These are phyloP conservation scores for Clarias macrocephalus DNA, from an alignment of 2,113 vertebrate genomes.

Conservation along the genomic window DNA sequence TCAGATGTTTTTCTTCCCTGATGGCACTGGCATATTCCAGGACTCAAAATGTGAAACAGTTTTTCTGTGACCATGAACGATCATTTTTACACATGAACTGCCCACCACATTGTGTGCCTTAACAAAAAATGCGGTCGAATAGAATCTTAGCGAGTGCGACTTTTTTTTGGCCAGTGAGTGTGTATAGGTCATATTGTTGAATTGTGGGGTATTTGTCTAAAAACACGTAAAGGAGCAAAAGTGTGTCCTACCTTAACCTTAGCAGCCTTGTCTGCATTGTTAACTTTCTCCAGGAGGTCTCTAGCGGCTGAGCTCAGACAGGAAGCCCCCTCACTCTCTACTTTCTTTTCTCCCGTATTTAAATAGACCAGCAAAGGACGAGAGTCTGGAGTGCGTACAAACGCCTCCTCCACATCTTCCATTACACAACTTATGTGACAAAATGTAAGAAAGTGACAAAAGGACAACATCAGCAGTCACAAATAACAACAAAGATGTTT, in stretches of 20 bases:
- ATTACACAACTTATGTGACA: constrained; percentile 75
- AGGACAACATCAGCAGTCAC: not conserved
- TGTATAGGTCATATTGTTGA: not conserved
- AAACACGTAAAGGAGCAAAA: not conserved
- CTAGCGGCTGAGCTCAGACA: constrained; percentile 73
- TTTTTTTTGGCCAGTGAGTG: no score
- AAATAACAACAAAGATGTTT: constrained; percentile 2
- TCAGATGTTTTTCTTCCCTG: no score
- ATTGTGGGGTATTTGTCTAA: not conserved
- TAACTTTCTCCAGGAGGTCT: constrained; percentile 83
- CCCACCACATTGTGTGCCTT: no score
- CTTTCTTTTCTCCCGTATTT: constrained; percentile 62
- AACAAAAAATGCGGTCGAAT: no score
- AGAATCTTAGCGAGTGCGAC: no score
- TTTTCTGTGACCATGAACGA: no score
- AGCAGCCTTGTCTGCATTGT: constrained; percentile 76
- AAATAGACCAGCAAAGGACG: constrained; percentile 87
- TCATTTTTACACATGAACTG: no score
- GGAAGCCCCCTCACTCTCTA: constrained; percentile 58
- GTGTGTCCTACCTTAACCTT: constrained; percentile 82
- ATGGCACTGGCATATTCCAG: no score
- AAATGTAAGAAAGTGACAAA: constrained; percentile 51
- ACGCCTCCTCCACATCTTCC: constrained; percentile 92
- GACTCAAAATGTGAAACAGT: no score
- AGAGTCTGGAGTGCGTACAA: constrained; percentile 88